phyloP scores from a whole-genome alignment of 2,888 invertebrate species.

The Selenia dentaria region DNA sequence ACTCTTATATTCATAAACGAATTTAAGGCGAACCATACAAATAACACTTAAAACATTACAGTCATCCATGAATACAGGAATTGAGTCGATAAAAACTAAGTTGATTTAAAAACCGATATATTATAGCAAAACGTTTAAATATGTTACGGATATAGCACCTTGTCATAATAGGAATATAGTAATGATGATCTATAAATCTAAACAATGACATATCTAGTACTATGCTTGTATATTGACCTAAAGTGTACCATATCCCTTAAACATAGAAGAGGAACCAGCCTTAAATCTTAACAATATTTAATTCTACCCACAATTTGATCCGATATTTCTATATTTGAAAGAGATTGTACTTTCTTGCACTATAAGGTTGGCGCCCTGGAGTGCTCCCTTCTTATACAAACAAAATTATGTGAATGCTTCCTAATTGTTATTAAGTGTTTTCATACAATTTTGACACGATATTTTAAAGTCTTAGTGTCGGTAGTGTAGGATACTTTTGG shows the following conservation, averaged over 20 bases:
- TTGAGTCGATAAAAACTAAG: slow-evolving; percentile 26
- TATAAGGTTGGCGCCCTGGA: slow-evolving; percentile 2
- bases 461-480: slow-evolving; percentile 8
- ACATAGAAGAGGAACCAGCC: slow-evolving; percentile 2
- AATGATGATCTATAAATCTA: not conserved
- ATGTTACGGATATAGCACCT: slow-evolving; percentile 1
- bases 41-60: slow-evolving; percentile 33
- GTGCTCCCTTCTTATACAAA: not conserved
- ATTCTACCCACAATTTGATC: slow-evolving; percentile 5
- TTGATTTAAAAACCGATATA: not conserved
- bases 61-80: slow-evolving; percentile 51
- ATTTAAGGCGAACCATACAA: slow-evolving; percentile 26
- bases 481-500: slow-evolving; percentile 38
- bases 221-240: slow-evolving; percentile 2
- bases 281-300: slow-evolving; percentile 1
- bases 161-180: not conserved
- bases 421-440: not conserved
- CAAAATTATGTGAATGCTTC: not conserved
- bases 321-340: slow-evolving; percentile 2
- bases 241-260: slow-evolving; percentile 1
- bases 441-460: slow-evolving; percentile 14
- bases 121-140: not conserved
- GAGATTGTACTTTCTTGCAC: not conserved
- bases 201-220: not conserved
- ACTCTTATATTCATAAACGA: slow-evolving; percentile 51